phyloP scores from a whole-genome alignment of 2,888 invertebrate species.

The Hirudinaria manillensis region DNA sequence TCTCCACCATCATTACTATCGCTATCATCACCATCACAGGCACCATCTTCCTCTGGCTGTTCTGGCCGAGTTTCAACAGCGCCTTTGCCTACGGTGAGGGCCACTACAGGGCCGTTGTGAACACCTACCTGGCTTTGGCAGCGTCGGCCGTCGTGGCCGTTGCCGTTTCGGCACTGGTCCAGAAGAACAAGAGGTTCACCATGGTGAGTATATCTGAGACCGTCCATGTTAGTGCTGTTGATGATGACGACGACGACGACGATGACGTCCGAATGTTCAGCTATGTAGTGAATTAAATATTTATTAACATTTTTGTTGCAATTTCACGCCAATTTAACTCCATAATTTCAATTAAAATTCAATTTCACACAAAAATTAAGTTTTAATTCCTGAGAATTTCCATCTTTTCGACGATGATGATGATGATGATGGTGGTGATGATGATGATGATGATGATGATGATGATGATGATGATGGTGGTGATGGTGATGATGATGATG shows the following conservation, averaged over 20 bases:
- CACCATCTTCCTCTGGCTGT: conserved; percentile 87
- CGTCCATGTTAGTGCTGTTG: too few species aligned
- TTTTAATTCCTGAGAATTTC: too few species aligned
- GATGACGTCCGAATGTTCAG: too few species aligned
- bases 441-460: conserved; percentile 7
- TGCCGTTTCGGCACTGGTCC: conserved; percentile 70
- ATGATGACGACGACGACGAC: too few species aligned
- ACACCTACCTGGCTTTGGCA: conserved; percentile 83
- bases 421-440: conserved; percentile 22
- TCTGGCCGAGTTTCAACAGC: conserved; percentile 95
- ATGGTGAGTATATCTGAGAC: conserved; percentile 44
- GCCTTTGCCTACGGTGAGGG: conserved; percentile 66
- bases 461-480: conserved; percentile 17
- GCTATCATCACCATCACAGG: conserved; percentile 49
- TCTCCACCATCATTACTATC: not conserved
- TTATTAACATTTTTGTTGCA: too few species aligned
- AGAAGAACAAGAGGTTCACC: conserved; percentile 49
- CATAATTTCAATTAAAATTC: too few species aligned
- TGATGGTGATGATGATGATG: conserved; percentile 17
- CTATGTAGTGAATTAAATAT: too few species aligned
- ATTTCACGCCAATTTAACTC: too few species aligned
- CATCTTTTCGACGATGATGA: conserved; percentile 23
- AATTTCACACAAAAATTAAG: too few species aligned
- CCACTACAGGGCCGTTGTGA: conserved; percentile 78
- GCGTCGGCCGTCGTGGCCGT: conserved; percentile 77